Conservation (phyloP, 2,113 vertebrate species). For the Aramus guarauna region DNA sequence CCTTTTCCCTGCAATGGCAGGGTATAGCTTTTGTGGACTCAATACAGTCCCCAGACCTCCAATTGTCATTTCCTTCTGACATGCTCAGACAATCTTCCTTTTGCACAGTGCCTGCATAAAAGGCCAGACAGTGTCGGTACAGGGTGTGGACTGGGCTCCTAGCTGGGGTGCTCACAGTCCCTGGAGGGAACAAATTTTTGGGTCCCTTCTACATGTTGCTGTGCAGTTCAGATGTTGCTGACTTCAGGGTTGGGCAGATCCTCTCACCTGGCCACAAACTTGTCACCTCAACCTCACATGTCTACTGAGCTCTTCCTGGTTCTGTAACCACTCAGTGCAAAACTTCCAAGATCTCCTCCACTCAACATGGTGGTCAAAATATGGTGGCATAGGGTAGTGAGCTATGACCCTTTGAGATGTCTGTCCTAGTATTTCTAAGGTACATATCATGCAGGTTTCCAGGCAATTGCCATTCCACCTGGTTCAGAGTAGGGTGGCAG, state of each 20-base stretch:
- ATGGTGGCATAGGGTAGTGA: neutral
- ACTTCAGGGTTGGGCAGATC: neutral
- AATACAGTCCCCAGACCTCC: too few species aligned
- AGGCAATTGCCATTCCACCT: neutral
- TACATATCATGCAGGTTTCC: neutral
- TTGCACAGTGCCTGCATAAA: neutral
- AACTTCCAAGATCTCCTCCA: neutral
- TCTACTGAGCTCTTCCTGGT: neutral
- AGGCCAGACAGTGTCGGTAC: neutral
- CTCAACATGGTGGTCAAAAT: neutral
- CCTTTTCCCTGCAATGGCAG: neutral
- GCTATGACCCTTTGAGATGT: neutral
- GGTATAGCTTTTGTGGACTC: neutral
- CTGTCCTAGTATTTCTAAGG: neutral
- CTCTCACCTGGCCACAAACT: neutral
- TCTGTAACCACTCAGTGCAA: neutral
- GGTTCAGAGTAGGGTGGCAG: neutral
- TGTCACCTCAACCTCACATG: neutral
- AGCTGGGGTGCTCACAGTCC: neutral
- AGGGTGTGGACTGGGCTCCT: neutral
- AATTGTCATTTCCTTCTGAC: neutral
- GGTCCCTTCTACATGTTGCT: neutral
- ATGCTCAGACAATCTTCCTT: too few species aligned
- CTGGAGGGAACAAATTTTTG: neutral
- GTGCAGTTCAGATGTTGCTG: neutral